phyloP scores from a whole-genome alignment of 2,888 invertebrate genomes.

The Agrochola lota region DNA sequence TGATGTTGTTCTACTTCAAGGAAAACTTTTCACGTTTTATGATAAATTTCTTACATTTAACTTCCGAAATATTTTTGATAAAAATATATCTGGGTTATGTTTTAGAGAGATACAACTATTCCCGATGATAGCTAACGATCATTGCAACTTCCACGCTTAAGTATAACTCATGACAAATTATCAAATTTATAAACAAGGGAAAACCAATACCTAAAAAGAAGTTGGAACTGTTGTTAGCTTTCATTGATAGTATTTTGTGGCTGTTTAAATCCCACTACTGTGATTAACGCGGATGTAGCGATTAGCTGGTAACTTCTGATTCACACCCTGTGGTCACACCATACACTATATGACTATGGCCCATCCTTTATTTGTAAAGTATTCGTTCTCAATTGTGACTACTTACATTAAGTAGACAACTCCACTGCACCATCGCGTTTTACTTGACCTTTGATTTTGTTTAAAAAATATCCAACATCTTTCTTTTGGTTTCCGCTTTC shows the following conservation, averaged over 20 bases:
- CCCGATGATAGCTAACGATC: not conserved
- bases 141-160: not conserved
- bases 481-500: too few species aligned
- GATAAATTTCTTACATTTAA: too few species aligned
- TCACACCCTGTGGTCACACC: not conserved
- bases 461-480: too few species aligned
- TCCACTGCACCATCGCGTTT: too few species aligned
- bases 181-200: conserved; percentile 15
- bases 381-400: too few species aligned
- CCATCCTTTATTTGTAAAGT: too few species aligned
- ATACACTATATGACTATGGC: too few species aligned
- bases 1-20: not conserved
- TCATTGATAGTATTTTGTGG: not conserved
- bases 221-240: not conserved
- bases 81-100: not conserved
- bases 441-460: too few species aligned
- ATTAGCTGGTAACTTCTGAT: not conserved
- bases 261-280: not conserved
- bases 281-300: not conserved
- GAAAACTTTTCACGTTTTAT: too few species aligned
- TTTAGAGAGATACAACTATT: not conserved
- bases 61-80: not conserved
- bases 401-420: too few species aligned
- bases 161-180: not conserved
- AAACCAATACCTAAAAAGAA: too few species aligned